phyloP scores from a whole-genome alignment of 2,888 invertebrate species.

The Lutraria lutraria region DNA sequence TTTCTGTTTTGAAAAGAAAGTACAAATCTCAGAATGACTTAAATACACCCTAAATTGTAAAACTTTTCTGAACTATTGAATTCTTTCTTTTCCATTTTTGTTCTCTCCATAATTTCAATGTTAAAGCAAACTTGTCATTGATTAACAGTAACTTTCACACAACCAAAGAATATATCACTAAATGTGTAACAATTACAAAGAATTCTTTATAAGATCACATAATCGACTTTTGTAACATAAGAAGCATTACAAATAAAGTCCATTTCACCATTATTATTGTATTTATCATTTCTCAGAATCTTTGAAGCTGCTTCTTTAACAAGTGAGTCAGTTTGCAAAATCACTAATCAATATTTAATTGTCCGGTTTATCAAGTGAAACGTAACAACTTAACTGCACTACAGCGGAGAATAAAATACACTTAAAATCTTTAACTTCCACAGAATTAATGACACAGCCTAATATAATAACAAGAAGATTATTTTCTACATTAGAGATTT shows the following conservation, averaged over 20 bases:
- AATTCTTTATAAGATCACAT: no score
- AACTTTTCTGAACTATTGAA: constrained; percentile 9
- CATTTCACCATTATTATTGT: background rate
- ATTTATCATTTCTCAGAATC: background rate
- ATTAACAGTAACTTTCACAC: background rate
- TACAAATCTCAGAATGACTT: background rate
- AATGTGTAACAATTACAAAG: background rate
- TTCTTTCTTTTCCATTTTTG: background rate
- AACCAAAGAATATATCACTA: background rate
- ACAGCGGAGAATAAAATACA: background rate
- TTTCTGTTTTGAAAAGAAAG: background rate
- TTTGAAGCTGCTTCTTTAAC: background rate
- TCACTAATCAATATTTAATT: background rate
- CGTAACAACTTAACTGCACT: background rate
- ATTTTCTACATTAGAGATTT: background rate
- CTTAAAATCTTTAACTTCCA: background rate
- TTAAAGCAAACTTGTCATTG: background rate
- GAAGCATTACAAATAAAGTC: no score
- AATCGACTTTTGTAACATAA: no score
- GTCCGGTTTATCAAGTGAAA: background rate
- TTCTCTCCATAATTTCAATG: background rate
- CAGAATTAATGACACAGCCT: background rate
- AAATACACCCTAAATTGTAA: constrained; percentile 7
- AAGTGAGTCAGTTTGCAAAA: background rate
- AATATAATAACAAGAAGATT: background rate